A percentile compares a stretch with the other conserved stretches of the same genome.
Evolutionary conservation across 2,888 invertebrate species (phyloP).

Genomic region (Cheilosia scutellata): DNA sequence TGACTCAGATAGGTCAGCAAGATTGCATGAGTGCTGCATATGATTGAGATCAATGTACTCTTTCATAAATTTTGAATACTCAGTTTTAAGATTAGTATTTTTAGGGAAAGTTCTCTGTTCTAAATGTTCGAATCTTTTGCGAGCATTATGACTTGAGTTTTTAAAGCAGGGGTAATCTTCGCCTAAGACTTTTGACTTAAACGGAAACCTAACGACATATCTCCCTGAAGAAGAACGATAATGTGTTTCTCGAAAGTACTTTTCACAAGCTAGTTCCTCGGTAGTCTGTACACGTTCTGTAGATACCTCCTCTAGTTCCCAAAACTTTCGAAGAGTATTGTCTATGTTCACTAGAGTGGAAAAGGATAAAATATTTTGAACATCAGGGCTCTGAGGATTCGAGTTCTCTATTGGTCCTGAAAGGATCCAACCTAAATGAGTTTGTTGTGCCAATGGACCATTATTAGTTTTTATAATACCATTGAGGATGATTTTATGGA

Average conservation of each 20-base stretch:
- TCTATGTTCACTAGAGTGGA: conserved; percentile 14
- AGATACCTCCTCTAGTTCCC: conserved; percentile 20
- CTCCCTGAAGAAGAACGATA: conserved; percentile 25
- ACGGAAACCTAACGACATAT: conserved; percentile 19
- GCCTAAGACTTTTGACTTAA: conserved; percentile 18
- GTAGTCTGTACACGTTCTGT: neutral
- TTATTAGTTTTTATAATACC: conserved; percentile 14
- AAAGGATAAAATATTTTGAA: conserved; percentile 15
- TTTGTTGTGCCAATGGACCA: conserved; percentile 17
- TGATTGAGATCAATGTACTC: conserved; percentile 7
- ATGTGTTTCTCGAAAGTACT: conserved; percentile 20
- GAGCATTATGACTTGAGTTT: conserved; percentile 2
- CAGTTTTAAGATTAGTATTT: neutral
- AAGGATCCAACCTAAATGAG: conserved; percentile 8
- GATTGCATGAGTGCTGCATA: too few species aligned
- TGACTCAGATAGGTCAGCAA: neutral
- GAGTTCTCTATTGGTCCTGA: conserved; percentile 9
- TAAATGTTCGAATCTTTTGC: neutral
- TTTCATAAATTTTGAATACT: conserved; percentile 12
- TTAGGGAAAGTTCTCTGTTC: conserved; percentile 15
- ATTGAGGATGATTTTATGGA: conserved; percentile 27
- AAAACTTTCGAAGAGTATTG: conserved; percentile 20
- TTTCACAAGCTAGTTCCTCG: conserved; percentile 17
- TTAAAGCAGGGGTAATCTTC: conserved; percentile 2
- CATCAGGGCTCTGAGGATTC: neutral